These are phyloP conservation scores for Motacilla alba DNA, from an alignment of 2,113 vertebrate genomes.

Conservation along the genomic window DNA sequence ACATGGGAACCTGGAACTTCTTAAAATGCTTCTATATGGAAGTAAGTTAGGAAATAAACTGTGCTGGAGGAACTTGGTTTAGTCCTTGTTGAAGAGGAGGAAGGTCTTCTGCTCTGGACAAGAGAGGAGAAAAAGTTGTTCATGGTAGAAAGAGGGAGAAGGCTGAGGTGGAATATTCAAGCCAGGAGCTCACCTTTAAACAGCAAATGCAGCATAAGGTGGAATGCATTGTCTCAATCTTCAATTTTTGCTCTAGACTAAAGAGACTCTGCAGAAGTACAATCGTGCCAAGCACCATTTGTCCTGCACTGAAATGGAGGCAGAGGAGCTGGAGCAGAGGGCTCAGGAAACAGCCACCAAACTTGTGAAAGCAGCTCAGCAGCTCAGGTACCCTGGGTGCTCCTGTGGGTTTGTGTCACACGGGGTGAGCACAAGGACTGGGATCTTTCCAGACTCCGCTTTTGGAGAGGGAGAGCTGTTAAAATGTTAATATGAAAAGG, in stretches of 20 bases:
- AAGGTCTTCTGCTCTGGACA: neutral
- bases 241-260: conserved; percentile 68
- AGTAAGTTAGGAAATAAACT: neutral
- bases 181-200: neutral
- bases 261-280: conserved; percentile 71
- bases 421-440: neutral
- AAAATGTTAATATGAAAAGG: neutral
- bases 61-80: neutral
- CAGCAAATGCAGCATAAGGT: neutral
- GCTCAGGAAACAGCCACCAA: conserved; percentile 74
- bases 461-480: neutral
- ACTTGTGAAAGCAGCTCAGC: conserved; percentile 76
- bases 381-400: conserved; percentile 73
- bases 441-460: neutral
- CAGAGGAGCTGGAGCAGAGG: conserved; percentile 77
- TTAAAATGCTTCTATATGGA: neutral
- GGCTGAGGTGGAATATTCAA: neutral
- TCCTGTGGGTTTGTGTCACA: neutral
- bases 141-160: neutral
- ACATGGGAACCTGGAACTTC: neutral
- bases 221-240: conserved; percentile 3
- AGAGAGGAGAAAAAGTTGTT: neutral
- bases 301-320: conserved; percentile 69
- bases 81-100: neutral
- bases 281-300: conserved; percentile 63